A percentile compares a stretch with the other conserved stretches of the same genome.
Evolutionary conservation across 2,797 vertebrate species (phyloP).

Genomic region (Odontamblyopus rebecca): DNA sequence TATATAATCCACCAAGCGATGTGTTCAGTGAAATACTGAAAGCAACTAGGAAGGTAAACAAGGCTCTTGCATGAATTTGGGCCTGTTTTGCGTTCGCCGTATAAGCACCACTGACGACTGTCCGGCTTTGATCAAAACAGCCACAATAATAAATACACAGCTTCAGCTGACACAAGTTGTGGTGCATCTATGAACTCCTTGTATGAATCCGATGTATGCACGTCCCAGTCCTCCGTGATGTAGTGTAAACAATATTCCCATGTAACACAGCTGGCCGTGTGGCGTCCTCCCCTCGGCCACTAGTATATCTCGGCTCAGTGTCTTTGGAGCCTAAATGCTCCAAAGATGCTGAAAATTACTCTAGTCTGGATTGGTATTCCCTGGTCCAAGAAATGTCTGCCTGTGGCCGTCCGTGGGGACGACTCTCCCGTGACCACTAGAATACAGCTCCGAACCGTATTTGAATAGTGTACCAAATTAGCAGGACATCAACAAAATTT

Average conservation of each 20-base stretch:
- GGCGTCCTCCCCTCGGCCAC: constrained; percentile 53
- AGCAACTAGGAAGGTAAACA: constrained; percentile 35
- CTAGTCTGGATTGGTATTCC: constrained; percentile 61
- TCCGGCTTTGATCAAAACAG: constrained; percentile 24
- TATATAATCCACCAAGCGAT: constrained; percentile 20
- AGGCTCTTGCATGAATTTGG: constrained; percentile 42
- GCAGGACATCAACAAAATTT: constrained; percentile 43
- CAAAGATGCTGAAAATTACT: constrained; percentile 68
- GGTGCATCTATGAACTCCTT: constrained; percentile 51
- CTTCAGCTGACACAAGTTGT: constrained; percentile 47
- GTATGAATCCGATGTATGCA: constrained; percentile 48
- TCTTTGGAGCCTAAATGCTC: constrained; percentile 53
- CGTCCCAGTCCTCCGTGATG: constrained; percentile 52
- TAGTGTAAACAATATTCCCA: constrained; percentile 54
- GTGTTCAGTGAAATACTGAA: constrained; percentile 28
- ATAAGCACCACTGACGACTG: constrained; percentile 37
- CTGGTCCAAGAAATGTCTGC: constrained; percentile 53
- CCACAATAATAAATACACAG: constrained; percentile 47
- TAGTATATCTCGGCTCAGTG: constrained; percentile 48
- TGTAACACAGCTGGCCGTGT: constrained; percentile 46
- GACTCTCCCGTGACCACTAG: constrained; percentile 66
- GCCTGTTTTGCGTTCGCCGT: constrained; percentile 52
- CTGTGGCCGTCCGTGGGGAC: constrained; percentile 46
- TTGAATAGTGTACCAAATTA: constrained; percentile 51
- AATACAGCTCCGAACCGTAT: constrained; percentile 31